Conservation (phyloP, 2,113 vertebrate genomes). For the Tupaia tana region DNA sequence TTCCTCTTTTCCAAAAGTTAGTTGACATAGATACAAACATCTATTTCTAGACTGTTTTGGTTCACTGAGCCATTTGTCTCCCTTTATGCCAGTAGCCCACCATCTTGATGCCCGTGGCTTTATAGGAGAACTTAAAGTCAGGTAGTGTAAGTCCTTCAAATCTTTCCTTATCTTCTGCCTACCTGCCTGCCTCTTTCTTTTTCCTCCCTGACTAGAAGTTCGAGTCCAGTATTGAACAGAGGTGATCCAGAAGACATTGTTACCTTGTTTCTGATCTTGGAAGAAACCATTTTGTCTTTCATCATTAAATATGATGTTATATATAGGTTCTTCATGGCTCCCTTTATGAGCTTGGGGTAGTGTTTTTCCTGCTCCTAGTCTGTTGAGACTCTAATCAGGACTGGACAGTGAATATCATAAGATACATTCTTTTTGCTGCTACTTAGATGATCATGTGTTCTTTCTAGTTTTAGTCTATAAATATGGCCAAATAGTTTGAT, state of each 20-base stretch:
- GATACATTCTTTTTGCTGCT: not conserved
- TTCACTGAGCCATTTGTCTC: not conserved
- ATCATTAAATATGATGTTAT: not conserved
- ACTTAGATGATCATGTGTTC: not conserved
- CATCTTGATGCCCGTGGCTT: not conserved
- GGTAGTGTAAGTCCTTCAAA: not conserved
- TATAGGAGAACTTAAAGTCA: not conserved
- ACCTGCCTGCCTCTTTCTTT: not conserved
- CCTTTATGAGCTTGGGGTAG: not conserved
- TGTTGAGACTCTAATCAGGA: not conserved
- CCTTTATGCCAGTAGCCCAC: not conserved
- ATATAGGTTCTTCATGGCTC: not conserved
- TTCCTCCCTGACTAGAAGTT: not conserved
- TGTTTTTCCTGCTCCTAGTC: not conserved
- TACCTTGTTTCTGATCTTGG: not conserved
- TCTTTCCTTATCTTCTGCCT: not conserved
- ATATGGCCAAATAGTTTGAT: not conserved
- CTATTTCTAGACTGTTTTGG: not conserved
- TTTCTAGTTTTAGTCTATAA: constrained; percentile 8
- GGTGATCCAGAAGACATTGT: not conserved
- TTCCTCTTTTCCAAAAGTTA: not conserved
- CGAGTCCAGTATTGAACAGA: not conserved
- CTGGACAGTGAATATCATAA: not conserved
- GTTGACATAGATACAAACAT: not conserved
- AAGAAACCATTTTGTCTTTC: not conserved